Percentiles rank a stretch among this genome's conserved stretches.
These are phyloP conservation scores for Drosophila bifasciata DNA, from an alignment of 1,140 invertebrate genomes.

Conservation along the genomic window DNA sequence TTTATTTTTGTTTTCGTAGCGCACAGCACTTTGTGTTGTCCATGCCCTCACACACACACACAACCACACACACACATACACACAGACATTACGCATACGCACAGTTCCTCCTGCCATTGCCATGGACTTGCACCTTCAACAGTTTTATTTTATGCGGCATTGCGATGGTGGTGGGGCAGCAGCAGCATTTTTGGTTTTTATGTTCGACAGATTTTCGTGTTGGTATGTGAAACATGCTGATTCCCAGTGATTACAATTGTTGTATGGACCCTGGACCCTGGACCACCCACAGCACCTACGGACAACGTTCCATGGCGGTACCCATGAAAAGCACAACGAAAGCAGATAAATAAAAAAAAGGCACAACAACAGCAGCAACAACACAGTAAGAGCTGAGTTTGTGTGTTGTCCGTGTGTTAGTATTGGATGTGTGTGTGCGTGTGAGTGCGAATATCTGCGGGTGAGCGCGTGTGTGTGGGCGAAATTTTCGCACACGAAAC, in stretches of 20 bases:
- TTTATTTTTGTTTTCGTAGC: slow-evolving; percentile 30
- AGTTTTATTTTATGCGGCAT: slow-evolving; percentile 48
- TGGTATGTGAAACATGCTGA: slow-evolving; percentile 82
- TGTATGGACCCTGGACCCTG: slow-evolving; percentile 51
- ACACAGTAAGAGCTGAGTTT: neutral
- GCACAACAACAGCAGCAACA: slow-evolving; percentile 38
- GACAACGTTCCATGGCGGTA: slow-evolving; percentile 5
- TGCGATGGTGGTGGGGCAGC: slow-evolving; percentile 8
- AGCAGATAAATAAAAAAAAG: slow-evolving; percentile 72
- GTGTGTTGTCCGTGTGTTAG: neutral
- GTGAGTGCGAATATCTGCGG: neutral
- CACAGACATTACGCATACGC: too few relatives aligned
- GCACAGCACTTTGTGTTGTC: slow-evolving; percentile 46
- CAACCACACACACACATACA: slow-evolving; percentile 1
- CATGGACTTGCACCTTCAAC: slow-evolving; percentile 41
- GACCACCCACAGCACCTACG: neutral
- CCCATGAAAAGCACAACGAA: slow-evolving; percentile 70
- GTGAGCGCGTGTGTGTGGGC: slow-evolving; percentile 25
- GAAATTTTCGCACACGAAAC: slow-evolving; percentile 62
- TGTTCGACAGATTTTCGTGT: slow-evolving; percentile 80
- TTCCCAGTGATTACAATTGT: slow-evolving; percentile 82
- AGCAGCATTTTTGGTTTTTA: slow-evolving; percentile 61
- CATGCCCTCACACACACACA: neutral
- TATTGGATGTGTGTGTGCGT: neutral
- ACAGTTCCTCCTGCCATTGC: too few relatives aligned